These are phyloP conservation scores for Batillaria attramentaria DNA, from an alignment of 1,140 invertebrate species.

Conservation along the genomic window DNA sequence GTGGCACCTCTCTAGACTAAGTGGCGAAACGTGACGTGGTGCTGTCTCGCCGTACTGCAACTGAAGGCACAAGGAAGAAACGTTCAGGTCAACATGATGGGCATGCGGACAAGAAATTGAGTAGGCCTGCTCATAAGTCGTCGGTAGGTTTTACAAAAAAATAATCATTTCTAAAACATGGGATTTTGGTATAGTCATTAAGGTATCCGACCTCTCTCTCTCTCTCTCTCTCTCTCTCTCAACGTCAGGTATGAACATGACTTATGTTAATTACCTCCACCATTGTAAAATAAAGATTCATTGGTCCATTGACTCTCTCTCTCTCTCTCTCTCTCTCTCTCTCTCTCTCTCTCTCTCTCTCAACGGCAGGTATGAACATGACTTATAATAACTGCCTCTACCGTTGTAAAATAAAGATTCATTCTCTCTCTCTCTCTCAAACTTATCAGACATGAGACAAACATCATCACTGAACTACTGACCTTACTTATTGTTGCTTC, in stretches of 20 bases:
- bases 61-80: too few species aligned
- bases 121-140: neutral
- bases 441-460: neutral
- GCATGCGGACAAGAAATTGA: neutral
- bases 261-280: neutral
- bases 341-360: too few species aligned
- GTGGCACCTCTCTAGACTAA: neutral
- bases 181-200: neutral
- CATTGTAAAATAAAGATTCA: too few species aligned
- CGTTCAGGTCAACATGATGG: neutral
- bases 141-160: neutral
- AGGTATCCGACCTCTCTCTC: too few species aligned
- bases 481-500: conserved; percentile 17
- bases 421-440: neutral
- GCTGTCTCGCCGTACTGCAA: neutral
- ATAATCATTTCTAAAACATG: neutral
- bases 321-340: neutral
- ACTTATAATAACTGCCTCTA: neutral
- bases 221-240: too few species aligned
- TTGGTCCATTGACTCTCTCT: too few species aligned
- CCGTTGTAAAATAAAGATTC: too few species aligned
- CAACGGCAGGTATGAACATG: neutral
- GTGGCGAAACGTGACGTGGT: neutral
- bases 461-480: neutral
- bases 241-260: too few species aligned